These are phyloP conservation scores for Orgyia antiqua DNA, from an alignment of 2,888 invertebrate genomes.

Conservation along the genomic window DNA sequence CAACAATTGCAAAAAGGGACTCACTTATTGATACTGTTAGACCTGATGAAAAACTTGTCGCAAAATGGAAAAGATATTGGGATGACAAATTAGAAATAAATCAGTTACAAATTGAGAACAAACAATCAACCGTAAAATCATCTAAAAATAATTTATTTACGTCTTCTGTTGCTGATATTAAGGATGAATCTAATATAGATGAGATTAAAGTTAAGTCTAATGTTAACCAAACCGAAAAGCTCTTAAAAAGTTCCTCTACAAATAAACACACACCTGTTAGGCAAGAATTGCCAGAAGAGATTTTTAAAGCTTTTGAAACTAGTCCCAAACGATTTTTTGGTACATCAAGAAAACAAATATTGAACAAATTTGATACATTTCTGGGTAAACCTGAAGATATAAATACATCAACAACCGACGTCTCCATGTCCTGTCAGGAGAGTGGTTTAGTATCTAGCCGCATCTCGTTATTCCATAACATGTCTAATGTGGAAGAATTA, in stretches of 20 bases:
- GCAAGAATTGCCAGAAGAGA: conserved; percentile 67
- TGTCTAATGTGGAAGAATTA: conserved; percentile 56
- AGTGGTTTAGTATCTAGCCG: conserved; percentile 70
- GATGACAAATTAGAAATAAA: conserved; percentile 54
- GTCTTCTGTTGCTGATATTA: neutral
- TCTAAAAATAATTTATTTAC: conserved; percentile 7
- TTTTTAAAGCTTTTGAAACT: conserved; percentile 70
- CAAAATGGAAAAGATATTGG: conserved; percentile 69
- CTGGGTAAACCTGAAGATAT: conserved; percentile 49
- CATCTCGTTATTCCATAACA: conserved; percentile 64
- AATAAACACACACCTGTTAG: conserved; percentile 29
- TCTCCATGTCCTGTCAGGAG: conserved; percentile 43
- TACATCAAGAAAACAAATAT: conserved; percentile 65
- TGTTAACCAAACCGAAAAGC: conserved; percentile 1
- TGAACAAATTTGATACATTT: conserved; percentile 67
- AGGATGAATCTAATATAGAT: neutral
- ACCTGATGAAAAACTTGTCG: conserved; percentile 45
- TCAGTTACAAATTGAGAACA: conserved; percentile 27
- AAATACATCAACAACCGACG: conserved; percentile 32
- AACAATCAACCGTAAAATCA: conserved; percentile 16
- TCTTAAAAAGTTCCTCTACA: neutral
- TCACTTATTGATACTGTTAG: conserved; percentile 14
- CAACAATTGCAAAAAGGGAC: conserved; percentile 11
- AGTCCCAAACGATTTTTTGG: conserved; percentile 72
- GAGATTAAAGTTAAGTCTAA: neutral